Evolutionary conservation across 2,888 invertebrate species (phyloP).

Genomic region (Pseudanteris insignis): DNA sequence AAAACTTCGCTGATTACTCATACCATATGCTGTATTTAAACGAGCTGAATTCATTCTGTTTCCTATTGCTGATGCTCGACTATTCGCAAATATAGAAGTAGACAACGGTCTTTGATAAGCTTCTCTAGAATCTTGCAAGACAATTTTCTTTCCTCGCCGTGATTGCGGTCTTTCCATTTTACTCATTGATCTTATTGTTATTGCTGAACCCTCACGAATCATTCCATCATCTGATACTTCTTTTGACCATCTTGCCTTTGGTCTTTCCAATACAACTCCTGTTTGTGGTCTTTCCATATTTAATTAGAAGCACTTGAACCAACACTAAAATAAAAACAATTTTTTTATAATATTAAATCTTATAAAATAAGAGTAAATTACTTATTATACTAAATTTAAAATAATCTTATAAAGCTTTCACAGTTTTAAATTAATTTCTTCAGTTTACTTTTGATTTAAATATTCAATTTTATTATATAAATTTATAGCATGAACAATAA

Average conservation of each 20-base stretch:
- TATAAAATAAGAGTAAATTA: too few relatives aligned
- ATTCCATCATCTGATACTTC: conserved; percentile 23
- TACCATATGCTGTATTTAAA: conserved; percentile 51
- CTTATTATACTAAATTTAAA: too few relatives aligned
- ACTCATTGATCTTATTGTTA: conserved; percentile 47
- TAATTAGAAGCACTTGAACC: too few relatives aligned
- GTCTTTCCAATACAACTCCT: conserved; percentile 49
- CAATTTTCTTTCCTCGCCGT: conserved; percentile 56
- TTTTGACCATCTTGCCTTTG: conserved; percentile 50
- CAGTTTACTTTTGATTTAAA: too few relatives aligned
- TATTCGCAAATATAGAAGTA: conserved; percentile 48
- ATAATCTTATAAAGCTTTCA: too few relatives aligned
- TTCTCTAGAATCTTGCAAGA: conserved; percentile 47
- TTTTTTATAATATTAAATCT: too few relatives aligned
- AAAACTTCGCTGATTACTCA: conserved; percentile 61
- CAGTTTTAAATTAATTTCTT: too few relatives aligned
- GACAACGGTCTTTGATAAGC: conserved; percentile 56
- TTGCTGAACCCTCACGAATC: conserved; percentile 49
- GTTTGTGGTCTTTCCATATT: conserved; percentile 46
- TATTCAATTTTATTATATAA: too few relatives aligned
- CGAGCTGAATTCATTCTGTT: conserved; percentile 50
- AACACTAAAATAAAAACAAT: too few relatives aligned
- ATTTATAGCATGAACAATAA: too few relatives aligned
- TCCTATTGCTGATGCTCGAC: conserved; percentile 49
- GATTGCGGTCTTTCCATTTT: conserved; percentile 58